Evolutionary conservation across 2,797 vertebrate species (phyloP).

Genomic region (Syngnathus rostellatus): DNA sequence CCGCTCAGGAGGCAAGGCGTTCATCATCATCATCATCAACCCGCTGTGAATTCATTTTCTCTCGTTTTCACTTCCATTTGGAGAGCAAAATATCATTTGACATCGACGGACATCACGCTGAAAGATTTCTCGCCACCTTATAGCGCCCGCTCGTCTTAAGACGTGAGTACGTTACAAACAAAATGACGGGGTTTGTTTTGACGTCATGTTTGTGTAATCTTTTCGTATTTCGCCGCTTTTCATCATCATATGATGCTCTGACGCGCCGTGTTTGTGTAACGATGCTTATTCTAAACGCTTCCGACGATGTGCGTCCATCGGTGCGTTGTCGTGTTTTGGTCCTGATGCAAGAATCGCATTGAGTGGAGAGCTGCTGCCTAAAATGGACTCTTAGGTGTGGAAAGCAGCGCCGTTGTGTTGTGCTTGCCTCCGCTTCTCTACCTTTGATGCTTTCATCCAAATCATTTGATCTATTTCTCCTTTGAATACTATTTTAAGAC

Average conservation of each 20-base stretch:
- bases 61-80: not conserved
- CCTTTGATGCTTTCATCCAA: not conserved
- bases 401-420: constrained; percentile 8
- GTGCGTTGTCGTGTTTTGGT: constrained; percentile 14
- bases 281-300: not conserved
- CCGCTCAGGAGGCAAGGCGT: constrained; percentile 20
- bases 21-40: constrained; percentile 20
- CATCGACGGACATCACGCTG: not conserved
- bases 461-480: not conserved
- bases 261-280: not conserved
- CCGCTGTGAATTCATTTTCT: not conserved
- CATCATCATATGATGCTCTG: no score
- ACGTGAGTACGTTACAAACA: not conserved
- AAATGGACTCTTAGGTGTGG: constrained; percentile 52
- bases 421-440: not conserved
- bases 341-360: constrained; percentile 25
- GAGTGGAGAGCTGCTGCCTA: constrained; percentile 35
- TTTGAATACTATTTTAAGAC: not conserved
- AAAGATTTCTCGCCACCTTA: not conserved
- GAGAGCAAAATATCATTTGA: not conserved
- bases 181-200: not conserved
- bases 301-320: not conserved
- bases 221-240: not conserved
- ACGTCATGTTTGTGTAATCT: not conserved
- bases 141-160: not conserved